These are phyloP conservation scores for Neotoma lepida DNA, from an alignment of 2,113 vertebrate genomes.

Conservation along the genomic window DNA sequence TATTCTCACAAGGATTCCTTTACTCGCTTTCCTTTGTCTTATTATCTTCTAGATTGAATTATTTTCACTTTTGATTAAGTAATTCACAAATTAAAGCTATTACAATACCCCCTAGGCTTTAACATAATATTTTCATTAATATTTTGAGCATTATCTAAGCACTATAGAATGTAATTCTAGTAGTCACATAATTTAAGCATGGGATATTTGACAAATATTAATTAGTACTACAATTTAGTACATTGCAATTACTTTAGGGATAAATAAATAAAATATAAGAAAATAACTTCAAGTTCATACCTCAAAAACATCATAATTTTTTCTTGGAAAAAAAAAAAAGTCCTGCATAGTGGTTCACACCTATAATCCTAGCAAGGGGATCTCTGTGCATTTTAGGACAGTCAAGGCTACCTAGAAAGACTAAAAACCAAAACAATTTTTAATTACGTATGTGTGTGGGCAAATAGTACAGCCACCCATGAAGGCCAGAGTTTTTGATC, in stretches of 20 bases:
- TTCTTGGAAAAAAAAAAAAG: background rate
- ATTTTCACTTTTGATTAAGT: conserved; percentile 29
- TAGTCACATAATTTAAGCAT: background rate
- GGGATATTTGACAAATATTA: background rate
- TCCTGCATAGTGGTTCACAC: background rate
- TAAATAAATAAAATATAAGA: background rate
- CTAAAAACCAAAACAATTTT: background rate
- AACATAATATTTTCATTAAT: background rate
- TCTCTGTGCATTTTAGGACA: background rate
- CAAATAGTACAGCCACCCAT: background rate
- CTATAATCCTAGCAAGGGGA: background rate
- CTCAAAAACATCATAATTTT: conserved; percentile 18
- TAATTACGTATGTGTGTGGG: background rate
- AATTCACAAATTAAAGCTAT: conserved; percentile 15
- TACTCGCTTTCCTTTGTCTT: background rate
- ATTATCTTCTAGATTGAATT: background rate
- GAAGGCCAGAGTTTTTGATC: background rate
- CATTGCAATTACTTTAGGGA: background rate
- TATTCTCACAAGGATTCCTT: background rate
- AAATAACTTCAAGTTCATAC: conserved; percentile 23
- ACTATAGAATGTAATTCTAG: background rate
- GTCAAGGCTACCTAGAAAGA: background rate
- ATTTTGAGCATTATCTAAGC: background rate
- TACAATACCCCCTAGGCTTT: background rate
- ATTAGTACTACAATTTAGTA: background rate